phyloP scores from a whole-genome alignment of 2,888 invertebrate species.

The Campoletis raptor region DNA sequence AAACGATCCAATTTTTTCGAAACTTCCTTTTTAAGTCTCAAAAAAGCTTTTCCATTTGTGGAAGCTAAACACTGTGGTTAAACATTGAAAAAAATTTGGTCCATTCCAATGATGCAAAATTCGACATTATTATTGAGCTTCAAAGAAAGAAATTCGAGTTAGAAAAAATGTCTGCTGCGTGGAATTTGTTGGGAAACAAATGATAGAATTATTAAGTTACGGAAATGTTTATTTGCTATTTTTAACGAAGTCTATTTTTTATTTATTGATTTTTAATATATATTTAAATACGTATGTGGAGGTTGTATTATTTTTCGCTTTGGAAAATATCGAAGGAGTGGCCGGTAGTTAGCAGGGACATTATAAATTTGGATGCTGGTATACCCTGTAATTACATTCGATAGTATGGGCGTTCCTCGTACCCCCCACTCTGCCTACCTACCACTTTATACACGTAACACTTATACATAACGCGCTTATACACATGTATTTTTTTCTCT shows the following conservation, averaged over 20 bases:
- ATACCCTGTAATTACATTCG: conserved; percentile 76
- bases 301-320: conserved; percentile 30
- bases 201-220: background rate
- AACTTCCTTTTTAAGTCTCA: too few relatives aligned
- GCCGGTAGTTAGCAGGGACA: conserved; percentile 77
- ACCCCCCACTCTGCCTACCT: conserved; percentile 50
- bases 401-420: conserved; percentile 72
- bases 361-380: conserved; percentile 78
- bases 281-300: background rate
- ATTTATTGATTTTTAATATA: background rate
- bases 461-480: conserved; percentile 29
- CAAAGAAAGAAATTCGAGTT: background rate
- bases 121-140: background rate
- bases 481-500: conserved; percentile 5
- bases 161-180: background rate
- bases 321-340: conserved; percentile 70
- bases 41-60: too few relatives aligned
- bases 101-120: too few relatives aligned
- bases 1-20: too few relatives aligned
- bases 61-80: too few relatives aligned
- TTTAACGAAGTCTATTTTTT: background rate
- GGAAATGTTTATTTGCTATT: background rate
- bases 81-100: too few relatives aligned
- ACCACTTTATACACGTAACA: conserved; percentile 52
- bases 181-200: background rate